phyloP scores from a whole-genome alignment of 1,140 invertebrate species.

The Chrysomallon squamiferum region DNA sequence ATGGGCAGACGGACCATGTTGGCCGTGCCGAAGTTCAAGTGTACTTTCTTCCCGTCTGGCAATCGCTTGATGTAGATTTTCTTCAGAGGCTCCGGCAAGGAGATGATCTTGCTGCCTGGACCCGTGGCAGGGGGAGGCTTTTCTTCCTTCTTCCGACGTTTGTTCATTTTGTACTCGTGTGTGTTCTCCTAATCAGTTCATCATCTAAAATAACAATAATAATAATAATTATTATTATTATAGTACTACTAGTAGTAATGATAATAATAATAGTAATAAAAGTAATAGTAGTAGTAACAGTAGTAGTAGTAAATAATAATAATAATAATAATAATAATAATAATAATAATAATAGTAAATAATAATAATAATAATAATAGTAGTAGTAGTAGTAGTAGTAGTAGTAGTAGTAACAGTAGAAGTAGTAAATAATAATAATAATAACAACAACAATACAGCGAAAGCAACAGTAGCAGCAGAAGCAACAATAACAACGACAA shows the following conservation, averaged over 20 bases:
- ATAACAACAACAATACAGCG: too few species aligned
- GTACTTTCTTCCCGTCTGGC: constrained; percentile 38
- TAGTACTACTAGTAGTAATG: background rate
- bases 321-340: background rate
- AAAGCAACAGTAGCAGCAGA: constrained; percentile 4
- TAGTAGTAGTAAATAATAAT: background rate
- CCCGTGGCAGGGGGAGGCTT: constrained; percentile 59
- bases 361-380: background rate
- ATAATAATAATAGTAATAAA: background rate
- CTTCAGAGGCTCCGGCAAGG: constrained; percentile 50
- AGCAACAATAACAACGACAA: background rate
- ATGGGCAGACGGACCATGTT: constrained; percentile 55
- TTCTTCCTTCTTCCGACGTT: constrained; percentile 57
- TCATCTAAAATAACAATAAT: background rate
- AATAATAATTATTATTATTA: background rate
- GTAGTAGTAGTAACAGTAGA: constrained; percentile 4
- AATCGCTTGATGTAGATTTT: constrained; percentile 45
- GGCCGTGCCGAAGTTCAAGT: constrained; percentile 47
- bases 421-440: background rate
- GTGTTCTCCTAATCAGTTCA: background rate
- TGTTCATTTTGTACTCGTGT: constrained; percentile 23
- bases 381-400: constrained; percentile 7
- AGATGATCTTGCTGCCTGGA: constrained; percentile 57
- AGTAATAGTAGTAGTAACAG: background rate
- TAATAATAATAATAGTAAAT: background rate